Conservation (phyloP, 2,797 vertebrate species). For the Apogon hyalosoma region DNA sequence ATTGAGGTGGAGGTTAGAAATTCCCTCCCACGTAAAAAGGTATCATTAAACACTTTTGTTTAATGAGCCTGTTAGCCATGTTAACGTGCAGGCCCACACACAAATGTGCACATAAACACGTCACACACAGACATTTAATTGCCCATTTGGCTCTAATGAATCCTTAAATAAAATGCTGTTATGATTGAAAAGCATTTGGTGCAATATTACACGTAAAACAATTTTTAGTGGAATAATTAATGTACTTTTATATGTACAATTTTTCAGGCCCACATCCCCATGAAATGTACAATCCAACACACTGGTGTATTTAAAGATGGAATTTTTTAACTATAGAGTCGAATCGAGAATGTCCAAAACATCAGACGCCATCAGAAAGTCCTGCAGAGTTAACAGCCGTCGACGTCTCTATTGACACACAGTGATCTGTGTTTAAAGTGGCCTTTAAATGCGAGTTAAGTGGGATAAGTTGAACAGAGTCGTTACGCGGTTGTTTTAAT, state of each 20-base stretch:
- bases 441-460: constrained; percentile 50
- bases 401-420: neutral
- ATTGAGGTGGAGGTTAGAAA: constrained; percentile 72
- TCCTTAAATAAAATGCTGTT: constrained; percentile 30
- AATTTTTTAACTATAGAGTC: too few species aligned
- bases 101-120: constrained; percentile 46
- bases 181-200: constrained; percentile 13
- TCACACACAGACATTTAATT: constrained; percentile 55
- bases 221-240: too few species aligned
- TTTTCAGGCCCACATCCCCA: too few species aligned
- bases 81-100: constrained; percentile 55
- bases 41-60: constrained; percentile 68
- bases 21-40: constrained; percentile 57
- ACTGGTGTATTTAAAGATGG: too few species aligned
- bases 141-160: constrained; percentile 48
- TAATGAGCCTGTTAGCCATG: constrained; percentile 70
- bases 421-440: constrained; percentile 42
- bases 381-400: neutral
- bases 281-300: too few species aligned
- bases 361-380: constrained; percentile 17
- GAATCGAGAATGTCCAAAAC: neutral
- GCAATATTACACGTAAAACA: neutral
- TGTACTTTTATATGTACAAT: too few species aligned
- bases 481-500: constrained; percentile 62
- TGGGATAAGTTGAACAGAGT: constrained; percentile 65